Percentiles rank a stretch among this genome's conserved stretches.
Conservation (phyloP, 2,797 vertebrate species). For the Catamblyrhynchus diadema region DNA sequence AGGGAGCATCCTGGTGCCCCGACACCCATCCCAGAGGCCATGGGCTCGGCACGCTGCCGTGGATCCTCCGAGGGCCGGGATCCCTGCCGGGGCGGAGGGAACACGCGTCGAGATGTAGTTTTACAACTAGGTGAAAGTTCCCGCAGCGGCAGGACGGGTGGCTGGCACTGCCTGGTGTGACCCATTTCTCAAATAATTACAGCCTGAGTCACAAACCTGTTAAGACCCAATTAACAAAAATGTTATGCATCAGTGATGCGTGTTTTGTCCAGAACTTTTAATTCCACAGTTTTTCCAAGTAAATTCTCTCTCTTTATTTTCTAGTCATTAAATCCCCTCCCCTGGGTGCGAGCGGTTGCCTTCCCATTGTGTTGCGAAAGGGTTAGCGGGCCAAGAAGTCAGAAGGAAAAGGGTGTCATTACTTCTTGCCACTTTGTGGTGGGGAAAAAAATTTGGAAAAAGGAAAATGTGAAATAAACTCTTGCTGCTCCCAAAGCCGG, state of each 20-base stretch:
- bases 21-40: not conserved
- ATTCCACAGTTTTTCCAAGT: constrained; percentile 77
- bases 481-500: not conserved
- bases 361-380: constrained; percentile 71
- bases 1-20: not conserved
- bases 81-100: not conserved
- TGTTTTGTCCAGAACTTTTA: constrained; percentile 78
- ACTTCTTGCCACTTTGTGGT: constrained; percentile 29
- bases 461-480: not conserved
- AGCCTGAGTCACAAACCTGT: constrained; percentile 76
- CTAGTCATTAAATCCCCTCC: constrained; percentile 78
- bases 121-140: constrained; percentile 64
- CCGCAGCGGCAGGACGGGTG: constrained; percentile 32
- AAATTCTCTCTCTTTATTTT: constrained; percentile 78
- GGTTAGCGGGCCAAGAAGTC: constrained; percentile 66
- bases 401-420: constrained; percentile 47
- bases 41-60: not conserved
- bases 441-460: not conserved
- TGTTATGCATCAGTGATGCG: constrained; percentile 75
- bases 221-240: constrained; percentile 83
- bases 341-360: constrained; percentile 73
- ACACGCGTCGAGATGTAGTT: constrained; percentile 7
- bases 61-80: not conserved
- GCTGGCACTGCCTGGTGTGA: constrained; percentile 68
- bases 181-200: constrained; percentile 77